Evolutionary conservation across 1,140 invertebrate species (phyloP), one percentile per base, ranked within the genome.

Genomic region (Drosophila sturtevanti): DNA sequence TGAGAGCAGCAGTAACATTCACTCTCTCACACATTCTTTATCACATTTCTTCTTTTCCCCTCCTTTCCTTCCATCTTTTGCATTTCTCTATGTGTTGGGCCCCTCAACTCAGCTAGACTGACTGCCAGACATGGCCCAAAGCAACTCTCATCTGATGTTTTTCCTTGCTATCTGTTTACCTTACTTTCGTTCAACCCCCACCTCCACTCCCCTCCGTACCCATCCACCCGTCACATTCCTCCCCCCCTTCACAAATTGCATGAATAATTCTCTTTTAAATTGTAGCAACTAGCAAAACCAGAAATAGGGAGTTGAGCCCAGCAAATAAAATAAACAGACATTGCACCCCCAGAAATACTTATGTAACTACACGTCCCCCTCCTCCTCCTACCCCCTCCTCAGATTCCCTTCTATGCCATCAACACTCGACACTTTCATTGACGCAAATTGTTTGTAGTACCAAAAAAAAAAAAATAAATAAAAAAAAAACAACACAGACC

Each of bases 201-300:
- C n/a, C n/a, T n/a, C n/a, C n/a, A n/a, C n/a, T n/a, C n/a, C n/a
- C n/a, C n/a, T n/a, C n/a, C n/a, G n/a, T n/a, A n/a, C n/a, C n/a
- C n/a, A n/a, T n/a, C n/a, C 67, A 18, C 31, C 37, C n/a, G 31
- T 2, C 7, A 2, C 16, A 1, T 48, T 22, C 22, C 60, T 52
- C 38, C 10, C 54, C 38, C 41, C 63, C 35, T 54, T 68, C 63
- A 71, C 79, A 90, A 90, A 90, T 90, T 90, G 87, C 81, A 90
- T 90, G 87, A 90, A 90, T 90, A 90, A 90, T 90, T 90, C 87
- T 59, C 87, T 90, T 90, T 90, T 71, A 86, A 90, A 86, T 90
- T 90, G 76, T 78, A n/a, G 76, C 72, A 80, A 81, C 77, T 75
- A 72, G 74, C 79, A 63, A 60, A 73, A 56, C 62, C 37, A 31